Evolutionary conservation across 2,888 invertebrate genomes (phyloP).

Genomic region (Scrobipalpa costella): DNA sequence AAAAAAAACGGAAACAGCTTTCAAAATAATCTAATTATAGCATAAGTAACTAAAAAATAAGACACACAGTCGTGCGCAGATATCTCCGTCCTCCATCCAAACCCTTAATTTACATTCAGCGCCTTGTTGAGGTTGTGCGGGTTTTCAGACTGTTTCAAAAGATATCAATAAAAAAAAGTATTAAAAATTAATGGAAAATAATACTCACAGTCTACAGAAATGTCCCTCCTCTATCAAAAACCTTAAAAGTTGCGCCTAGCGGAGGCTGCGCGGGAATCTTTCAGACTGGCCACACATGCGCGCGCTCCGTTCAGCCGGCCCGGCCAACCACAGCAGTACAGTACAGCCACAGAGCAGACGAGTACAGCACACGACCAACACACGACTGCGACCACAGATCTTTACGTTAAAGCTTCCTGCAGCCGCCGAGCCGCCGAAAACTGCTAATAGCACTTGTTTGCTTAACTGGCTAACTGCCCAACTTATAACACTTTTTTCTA

Average conservation of each 20-base stretch:
- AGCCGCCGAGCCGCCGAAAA: background rate
- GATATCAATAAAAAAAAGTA: no score
- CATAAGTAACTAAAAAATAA: no score
- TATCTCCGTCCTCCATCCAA: no score
- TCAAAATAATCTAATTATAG: no score
- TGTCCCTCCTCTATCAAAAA: background rate
- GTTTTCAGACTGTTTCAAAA: no score
- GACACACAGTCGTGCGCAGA: no score
- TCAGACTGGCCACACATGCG: slow-evolving; percentile 5
- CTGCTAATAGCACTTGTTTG: slow-evolving; percentile 18
- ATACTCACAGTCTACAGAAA: background rate
- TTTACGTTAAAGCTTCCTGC: background rate
- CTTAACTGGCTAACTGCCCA: slow-evolving; percentile 4
- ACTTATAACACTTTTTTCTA: background rate
- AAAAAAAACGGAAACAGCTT: no score
- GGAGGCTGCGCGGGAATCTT: background rate
- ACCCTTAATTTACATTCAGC: no score
- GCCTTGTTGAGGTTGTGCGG: no score
- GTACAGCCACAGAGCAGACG: background rate
- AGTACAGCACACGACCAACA: background rate
- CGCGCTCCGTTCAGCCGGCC: background rate
- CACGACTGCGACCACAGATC: background rate
- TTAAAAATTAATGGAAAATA: background rate
- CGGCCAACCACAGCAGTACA: slow-evolving; percentile 8
- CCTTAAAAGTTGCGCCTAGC: background rate